Percentiles rank a stretch among this genome's conserved stretches.
These are phyloP conservation scores for Drosophila tanythrix DNA, from an alignment of 2,888 invertebrate genomes.

Conservation along the genomic window DNA sequence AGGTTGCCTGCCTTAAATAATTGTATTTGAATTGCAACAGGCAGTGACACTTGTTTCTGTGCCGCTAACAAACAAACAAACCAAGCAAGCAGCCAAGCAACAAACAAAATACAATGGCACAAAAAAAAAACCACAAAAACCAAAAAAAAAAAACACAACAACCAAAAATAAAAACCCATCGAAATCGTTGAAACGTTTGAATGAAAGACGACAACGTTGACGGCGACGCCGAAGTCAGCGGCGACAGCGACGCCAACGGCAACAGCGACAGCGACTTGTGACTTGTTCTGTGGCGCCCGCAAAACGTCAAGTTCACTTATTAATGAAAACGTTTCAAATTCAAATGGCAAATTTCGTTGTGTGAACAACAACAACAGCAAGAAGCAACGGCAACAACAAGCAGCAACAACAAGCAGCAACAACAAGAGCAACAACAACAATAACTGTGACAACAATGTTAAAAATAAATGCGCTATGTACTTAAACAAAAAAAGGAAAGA, in stretches of 20 bases:
- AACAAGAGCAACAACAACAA: constrained; percentile 5
- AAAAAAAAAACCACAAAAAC: background rate
- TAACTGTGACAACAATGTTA: constrained; percentile 34
- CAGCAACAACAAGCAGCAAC: constrained; percentile 26
- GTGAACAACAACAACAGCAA: constrained; percentile 39
- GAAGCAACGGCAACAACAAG: constrained; percentile 25
- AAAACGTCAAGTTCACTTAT: constrained; percentile 61
- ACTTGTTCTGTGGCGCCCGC: constrained; percentile 49
- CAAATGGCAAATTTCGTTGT: constrained; percentile 66
- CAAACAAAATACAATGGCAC: constrained; percentile 48
- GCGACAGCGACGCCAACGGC: constrained; percentile 12
- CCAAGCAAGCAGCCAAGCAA: constrained; percentile 20
- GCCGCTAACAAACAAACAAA: constrained; percentile 50
- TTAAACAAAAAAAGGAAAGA: constrained; percentile 8
- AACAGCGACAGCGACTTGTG: constrained; percentile 36
- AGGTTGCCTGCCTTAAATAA: constrained; percentile 64
- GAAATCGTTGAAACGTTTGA: constrained; percentile 56
- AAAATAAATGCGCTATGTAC: constrained; percentile 40
- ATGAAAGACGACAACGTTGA: constrained; percentile 60
- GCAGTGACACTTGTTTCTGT: constrained; percentile 68
- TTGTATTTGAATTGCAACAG: constrained; percentile 70
- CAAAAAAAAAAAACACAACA: background rate
- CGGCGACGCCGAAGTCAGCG: constrained; percentile 6
- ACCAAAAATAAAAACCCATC: constrained; percentile 26
- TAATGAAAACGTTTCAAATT: constrained; percentile 76